Evolutionary conservation across 1,140 invertebrate genomes (phyloP).

Genomic region (Bombus picipes): DNA sequence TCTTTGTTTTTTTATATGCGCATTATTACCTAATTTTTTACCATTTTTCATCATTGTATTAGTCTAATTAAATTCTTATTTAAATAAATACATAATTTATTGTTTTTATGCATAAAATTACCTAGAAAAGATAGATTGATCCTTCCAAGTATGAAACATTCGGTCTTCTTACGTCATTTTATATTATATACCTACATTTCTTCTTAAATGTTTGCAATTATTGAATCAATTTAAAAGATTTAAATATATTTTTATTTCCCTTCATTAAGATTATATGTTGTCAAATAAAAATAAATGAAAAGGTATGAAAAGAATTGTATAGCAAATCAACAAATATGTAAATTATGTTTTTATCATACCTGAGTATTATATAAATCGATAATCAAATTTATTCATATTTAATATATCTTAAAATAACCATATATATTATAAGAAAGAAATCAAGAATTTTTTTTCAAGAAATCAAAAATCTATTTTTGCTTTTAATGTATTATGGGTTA

Average conservation of each 20-base stretch:
- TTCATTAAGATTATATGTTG: not conserved
- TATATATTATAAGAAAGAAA: not conserved
- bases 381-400: not conserved
- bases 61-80: not conserved
- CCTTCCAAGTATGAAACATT: conserved; percentile 16
- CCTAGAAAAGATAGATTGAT: conserved; percentile 3
- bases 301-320: not conserved
- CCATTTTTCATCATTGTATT: not conserved
- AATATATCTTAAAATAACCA: not conserved
- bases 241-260: not conserved
- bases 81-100: not conserved
- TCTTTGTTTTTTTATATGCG: not conserved
- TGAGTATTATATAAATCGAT: conserved; percentile 14
- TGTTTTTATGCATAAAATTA: not conserved
- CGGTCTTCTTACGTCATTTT: conserved; percentile 49
- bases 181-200: not conserved
- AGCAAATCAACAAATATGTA: not conserved
- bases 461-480: not conserved
- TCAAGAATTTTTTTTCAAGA: not conserved
- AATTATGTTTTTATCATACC: not conserved
- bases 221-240: not conserved
- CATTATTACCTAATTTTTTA: not conserved
- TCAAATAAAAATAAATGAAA: not conserved
- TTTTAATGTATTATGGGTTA: not conserved
- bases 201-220: conserved; percentile 11